Base-by-base conservation (phyloP, 2,888 invertebrate species). In the Drosophila falleni region DNA sequence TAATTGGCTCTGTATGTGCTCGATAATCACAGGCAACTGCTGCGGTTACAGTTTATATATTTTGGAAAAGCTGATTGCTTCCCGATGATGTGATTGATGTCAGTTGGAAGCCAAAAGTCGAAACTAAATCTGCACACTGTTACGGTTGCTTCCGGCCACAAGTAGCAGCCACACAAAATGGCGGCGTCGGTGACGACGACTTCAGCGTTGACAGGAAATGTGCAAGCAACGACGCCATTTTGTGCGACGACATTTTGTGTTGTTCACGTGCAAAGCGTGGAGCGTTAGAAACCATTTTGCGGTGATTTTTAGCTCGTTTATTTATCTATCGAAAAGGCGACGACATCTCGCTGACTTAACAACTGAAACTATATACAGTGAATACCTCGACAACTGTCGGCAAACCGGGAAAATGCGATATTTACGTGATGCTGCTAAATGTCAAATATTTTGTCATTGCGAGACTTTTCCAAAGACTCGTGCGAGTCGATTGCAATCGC, bases 251-350 rank as follows among this genome's bases (percentile, higher is more conserved):
- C 67, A 80, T 70, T 78, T 72, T 81, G 67, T 64, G 69, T 44
- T 55, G 54, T 71, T 63, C 72, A 80, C 78, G 80, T 71, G 74
- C 66, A 29, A 58, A 53, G 61, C 50, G 35, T 49, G n/a, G 33
- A 44, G 50, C 46, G 54, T 67, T 74, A 29, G 63, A 54, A 75
- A 67, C 74, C 65, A 75, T 80, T 87, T 85, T 76, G 80, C 65
- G 85, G 80, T 87, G 87, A 84, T 87, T 84, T 87, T 72, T 72
- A 75, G 82, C 87, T 84, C 82, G 85, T 84, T 87, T 83, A 85
- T 82, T 64, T 80, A 72, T 67, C 42, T 80, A 72, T 67, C 42
- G 61, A 59, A 61, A 71, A 42, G 44, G 41, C 69, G 50, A 59
- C 60, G 50, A 29, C 51, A 56, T 33, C 19, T 29, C 41, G 16